These are phyloP conservation scores for Drosophila paucipuncta DNA, from an alignment of 2,888 invertebrate species.

Conservation along the genomic window DNA sequence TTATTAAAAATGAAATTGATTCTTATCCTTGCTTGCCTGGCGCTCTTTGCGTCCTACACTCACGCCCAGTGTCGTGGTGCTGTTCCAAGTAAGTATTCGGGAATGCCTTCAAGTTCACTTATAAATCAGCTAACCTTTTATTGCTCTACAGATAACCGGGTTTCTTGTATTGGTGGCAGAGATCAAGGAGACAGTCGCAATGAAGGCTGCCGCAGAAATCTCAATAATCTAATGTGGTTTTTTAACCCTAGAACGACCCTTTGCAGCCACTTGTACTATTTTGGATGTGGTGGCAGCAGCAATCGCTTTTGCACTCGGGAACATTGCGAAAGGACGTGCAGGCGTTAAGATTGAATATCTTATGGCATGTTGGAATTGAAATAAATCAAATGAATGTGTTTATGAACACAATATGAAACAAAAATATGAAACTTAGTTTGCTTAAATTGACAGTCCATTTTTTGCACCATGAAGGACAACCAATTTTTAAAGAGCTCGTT, in stretches of 20 bases:
- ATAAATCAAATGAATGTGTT: no score
- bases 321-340: slow-evolving; percentile 6
- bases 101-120: no score
- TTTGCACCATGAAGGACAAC: no score
- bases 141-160: background rate
- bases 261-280: slow-evolving; percentile 9
- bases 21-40: slow-evolving; percentile 25
- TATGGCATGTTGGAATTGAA: no score
- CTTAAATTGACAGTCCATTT: no score
- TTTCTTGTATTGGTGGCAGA: background rate
- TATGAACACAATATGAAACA: no score
- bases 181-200: background rate
- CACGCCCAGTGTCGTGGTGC: no score
- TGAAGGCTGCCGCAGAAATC: background rate
- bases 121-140: background rate
- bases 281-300: slow-evolving; percentile 26
- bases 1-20: slow-evolving; percentile 22
- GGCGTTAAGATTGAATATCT: background rate
- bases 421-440: no score
- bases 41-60: background rate
- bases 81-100: background rate
- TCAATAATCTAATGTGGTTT: background rate
- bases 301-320: slow-evolving; percentile 20
- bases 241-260: background rate
- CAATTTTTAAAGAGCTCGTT: no score